Percentiles rank a stretch among this genome's conserved stretches.
phyloP scores from a whole-genome alignment of 2,113 vertebrate genomes.

The Mobula birostris region DNA sequence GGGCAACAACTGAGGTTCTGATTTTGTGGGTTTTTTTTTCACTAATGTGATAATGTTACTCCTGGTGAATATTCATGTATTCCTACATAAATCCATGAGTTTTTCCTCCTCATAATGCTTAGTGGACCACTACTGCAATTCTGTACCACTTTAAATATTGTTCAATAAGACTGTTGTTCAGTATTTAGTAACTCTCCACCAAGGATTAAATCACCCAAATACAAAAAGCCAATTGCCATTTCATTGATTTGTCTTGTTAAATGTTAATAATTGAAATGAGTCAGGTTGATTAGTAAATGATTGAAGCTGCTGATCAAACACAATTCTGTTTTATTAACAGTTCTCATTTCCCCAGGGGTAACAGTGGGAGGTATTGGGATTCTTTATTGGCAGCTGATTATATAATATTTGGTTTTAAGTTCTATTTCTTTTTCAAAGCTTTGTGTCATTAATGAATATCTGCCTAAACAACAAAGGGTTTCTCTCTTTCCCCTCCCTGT shows the following conservation, averaged over 20 bases:
- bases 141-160: not conserved
- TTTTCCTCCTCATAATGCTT: not conserved
- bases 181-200: not conserved
- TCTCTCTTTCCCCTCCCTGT: not conserved
- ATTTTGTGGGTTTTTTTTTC: not conserved
- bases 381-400: not conserved
- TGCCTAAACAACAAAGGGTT: slow-evolving; percentile 2
- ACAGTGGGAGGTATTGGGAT: not conserved
- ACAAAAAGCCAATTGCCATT: not conserved
- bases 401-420: not conserved
- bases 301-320: not conserved
- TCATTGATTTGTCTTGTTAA: not conserved
- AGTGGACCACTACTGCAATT: not conserved
- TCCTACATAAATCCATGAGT: not conserved
- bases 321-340: slow-evolving; percentile 11
- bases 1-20: not conserved
- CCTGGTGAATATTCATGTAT: not conserved
- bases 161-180: not conserved
- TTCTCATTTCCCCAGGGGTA: not conserved
- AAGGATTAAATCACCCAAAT: not conserved
- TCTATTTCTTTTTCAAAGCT: not conserved
- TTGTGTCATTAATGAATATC: not conserved
- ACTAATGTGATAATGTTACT: not conserved
- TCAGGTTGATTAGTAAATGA: not conserved
- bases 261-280: not conserved